Percentiles rank a stretch among this genome's conserved stretches.
These are phyloP conservation scores for Ursus arctos DNA, from an alignment of 2,113 vertebrate genomes.

Conservation along the genomic window DNA sequence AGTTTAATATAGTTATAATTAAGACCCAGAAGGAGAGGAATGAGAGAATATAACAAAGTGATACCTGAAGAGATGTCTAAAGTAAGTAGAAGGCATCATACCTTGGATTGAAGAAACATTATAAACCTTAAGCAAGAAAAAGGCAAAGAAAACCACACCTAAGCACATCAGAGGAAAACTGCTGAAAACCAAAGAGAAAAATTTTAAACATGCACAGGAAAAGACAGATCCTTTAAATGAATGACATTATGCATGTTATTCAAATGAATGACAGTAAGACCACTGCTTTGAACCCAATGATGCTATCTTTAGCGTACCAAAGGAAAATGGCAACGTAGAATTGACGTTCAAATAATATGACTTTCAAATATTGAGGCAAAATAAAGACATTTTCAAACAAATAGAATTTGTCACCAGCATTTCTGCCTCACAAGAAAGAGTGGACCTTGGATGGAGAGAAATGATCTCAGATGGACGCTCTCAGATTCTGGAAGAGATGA, in stretches of 20 bases:
- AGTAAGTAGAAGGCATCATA: neutral
- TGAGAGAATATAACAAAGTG: neutral
- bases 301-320: neutral
- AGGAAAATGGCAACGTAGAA: constrained; percentile 26
- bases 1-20: neutral
- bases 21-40: neutral
- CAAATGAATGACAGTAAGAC: neutral
- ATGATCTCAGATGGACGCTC: neutral
- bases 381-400: constrained; percentile 43
- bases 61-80: constrained; percentile 9
- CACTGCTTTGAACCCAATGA: neutral
- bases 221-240: neutral
- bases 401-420: neutral
- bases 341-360: neutral
- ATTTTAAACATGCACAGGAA: neutral
- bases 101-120: neutral
- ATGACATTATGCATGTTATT: neutral
- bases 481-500: constrained; percentile 10
- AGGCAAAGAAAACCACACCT: neutral
- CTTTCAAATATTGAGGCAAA: constrained; percentile 4
- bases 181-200: neutral
- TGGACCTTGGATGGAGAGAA: neutral
- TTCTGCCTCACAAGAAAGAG: neutral
- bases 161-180: neutral
- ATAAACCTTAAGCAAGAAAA: constrained; percentile 17